Evolutionary conservation across 2,888 invertebrate genomes (phyloP), one percentile per base, ranked within the genome.

Genomic region (Leptinotarsa haldemani): DNA sequence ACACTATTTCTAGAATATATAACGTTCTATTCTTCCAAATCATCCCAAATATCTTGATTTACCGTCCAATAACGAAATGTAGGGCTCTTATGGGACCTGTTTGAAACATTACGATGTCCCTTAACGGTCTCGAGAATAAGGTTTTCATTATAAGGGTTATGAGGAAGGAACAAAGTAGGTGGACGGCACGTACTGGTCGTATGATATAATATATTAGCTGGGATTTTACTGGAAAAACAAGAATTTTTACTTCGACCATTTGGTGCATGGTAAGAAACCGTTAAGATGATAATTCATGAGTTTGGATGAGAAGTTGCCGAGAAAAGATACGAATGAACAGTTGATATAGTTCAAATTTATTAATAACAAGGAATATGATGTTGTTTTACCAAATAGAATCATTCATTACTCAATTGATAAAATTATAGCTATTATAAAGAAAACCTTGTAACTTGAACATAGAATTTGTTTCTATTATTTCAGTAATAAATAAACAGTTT

Each of bases 11-110:
- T 12, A 40, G 40, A 40, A 40, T 13, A 56, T 15, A 56, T 20
- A 56, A 56, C 12, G 9, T 20, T 18, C n/a, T 30, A 16, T 56
- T 58, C 65, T 69, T 71, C 20, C 52, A 30, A 48, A 67, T 75
- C 22, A 75, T 75, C 70, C 66, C 53, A 63, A 67, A 65, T 70
- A 72, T 70, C 75, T 70, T 75, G 75, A 75, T 75, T 72, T 75
- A 72, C 66, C 47, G 25, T 30, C 67, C 71, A 75, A 75, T 75
- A 75, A 70, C 72, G 63, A 72, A 75, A 75, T 72, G 67, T 72
- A 75, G 69, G 69, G 75, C 75, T 72, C 75, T 75, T 75, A 69
- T 72, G 75, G 72, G 75, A 75, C 75, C 70, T 18, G 30, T 53
- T 25, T 58, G 58, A 47, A 56, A 67, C 72, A 75, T 75, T 72